phyloP scores from a whole-genome alignment of 1,140 invertebrate genomes.

The Bombus breviceps region DNA sequence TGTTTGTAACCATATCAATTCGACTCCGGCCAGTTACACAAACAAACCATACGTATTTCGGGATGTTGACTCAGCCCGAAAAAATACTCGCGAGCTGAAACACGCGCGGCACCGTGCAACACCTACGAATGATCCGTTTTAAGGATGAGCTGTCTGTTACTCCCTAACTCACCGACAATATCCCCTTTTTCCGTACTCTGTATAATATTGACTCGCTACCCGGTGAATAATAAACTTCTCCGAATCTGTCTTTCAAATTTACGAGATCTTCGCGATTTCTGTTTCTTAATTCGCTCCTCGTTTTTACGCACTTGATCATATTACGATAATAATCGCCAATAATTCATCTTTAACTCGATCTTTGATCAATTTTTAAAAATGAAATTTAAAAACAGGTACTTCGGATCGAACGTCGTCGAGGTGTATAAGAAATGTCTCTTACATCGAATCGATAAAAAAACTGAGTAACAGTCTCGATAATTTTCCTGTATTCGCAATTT shows the following conservation, averaged over 20 bases:
- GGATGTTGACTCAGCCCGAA: slow-evolving; percentile 68
- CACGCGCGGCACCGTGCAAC: slow-evolving; percentile 29
- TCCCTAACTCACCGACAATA: not conserved
- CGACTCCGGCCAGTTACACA: slow-evolving; percentile 61
- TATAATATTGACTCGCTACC: not conserved
- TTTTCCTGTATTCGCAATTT: not conserved
- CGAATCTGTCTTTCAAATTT: not conserved
- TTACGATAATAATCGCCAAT: too few species aligned
- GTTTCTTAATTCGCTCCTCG: not conserved
- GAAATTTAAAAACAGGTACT: too few species aligned
- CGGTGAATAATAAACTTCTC: slow-evolving; percentile 2
- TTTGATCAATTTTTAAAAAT: too few species aligned
- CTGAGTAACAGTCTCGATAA: not conserved
- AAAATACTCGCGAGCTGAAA: slow-evolving; percentile 53
- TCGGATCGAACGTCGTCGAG: too few species aligned
- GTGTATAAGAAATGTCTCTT: too few species aligned
- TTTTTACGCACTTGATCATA: not conserved
- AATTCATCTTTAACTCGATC: too few species aligned
- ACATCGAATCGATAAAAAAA: too few species aligned
- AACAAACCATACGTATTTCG: slow-evolving; percentile 70
- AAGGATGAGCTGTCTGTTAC: not conserved
- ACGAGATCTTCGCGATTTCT: not conserved
- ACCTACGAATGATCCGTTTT: slow-evolving; percentile 20
- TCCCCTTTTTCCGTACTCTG: not conserved
- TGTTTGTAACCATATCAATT: slow-evolving; percentile 70